Base-by-base conservation (phyloP, 64 coral and sea anemone species). In the Porites lutea region DNA sequence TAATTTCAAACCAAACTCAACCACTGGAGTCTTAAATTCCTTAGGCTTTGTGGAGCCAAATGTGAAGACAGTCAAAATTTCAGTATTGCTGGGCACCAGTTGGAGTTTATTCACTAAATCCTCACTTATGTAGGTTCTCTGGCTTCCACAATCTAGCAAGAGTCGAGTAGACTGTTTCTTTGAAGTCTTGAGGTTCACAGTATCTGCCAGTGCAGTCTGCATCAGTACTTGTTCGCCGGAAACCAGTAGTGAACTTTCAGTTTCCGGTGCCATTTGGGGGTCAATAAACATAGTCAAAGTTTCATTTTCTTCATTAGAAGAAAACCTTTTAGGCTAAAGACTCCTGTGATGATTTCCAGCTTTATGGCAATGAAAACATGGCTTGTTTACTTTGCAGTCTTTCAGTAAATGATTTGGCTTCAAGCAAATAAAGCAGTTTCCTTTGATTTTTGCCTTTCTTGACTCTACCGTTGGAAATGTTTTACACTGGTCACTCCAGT, bases 361-460 rank as follows among this genome's bases (percentile, higher is more conserved):
- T 48, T 80, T 87, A 60, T 81, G 82, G 81, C 90, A 92, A 27
- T 77, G 79, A 22, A 76, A 92, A 59, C 90, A 92, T 77, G 79
- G 80, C 16, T 92, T 92, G 10, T 43, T 82, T 11, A 93, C 76
- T 59, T 74, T 76, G 37, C 91, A 93, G 71, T 93, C 84, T 76
- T 88, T 88, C 27, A 87, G n/a, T 75, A 88, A 52, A 70, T 93
- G 91, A 75, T 79, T 93, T 81, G 86, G 77, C 43, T 70, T 93
- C 46, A 82, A 15, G 77, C 90, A 85, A 92, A 90, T 81, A 78
- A 64, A 90, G 59, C 88, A 80, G 20, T 77, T 90, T 63, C n/a
- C 61, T 70, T 90, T 90, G 88, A 81, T 90, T 71, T 81, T 90
- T 81, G 59, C 88, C 61, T 90, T 90, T 90, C 88, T 90, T 37